These are phyloP conservation scores for Brachyhypopomus occidentalis DNA, from an alignment of 2,113 vertebrate species.

Conservation along the genomic window DNA sequence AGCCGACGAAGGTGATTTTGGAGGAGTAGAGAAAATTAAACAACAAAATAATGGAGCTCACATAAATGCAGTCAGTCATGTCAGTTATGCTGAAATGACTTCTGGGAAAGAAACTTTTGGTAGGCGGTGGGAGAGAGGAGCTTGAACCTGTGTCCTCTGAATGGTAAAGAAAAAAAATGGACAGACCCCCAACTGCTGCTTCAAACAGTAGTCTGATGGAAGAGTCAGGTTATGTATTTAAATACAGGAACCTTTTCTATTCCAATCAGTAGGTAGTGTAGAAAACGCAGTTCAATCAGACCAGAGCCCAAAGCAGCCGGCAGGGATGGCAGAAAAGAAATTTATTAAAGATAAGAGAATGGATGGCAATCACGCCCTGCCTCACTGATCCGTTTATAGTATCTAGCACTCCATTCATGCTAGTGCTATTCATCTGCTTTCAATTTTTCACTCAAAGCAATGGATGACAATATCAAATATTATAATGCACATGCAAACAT, in stretches of 20 bases:
- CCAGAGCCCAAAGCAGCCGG: conserved; percentile 61
- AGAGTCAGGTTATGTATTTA: conserved; percentile 62
- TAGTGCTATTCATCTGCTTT: conserved; percentile 43
- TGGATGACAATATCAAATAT: conserved; percentile 35
- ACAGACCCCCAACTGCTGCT: conserved; percentile 49
- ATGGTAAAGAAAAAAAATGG: background rate
- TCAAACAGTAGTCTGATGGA: conserved; percentile 55
- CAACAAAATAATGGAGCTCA: background rate
- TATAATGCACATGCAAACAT: conserved; percentile 27
- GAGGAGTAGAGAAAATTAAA: background rate
- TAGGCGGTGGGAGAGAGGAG: background rate
- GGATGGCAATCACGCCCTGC: conserved; percentile 37
- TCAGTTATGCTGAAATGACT: conserved; percentile 10
- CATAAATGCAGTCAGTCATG: background rate
- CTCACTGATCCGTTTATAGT: conserved; percentile 42
- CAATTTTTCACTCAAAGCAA: conserved; percentile 35
- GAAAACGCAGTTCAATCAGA: conserved; percentile 53
- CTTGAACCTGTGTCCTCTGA: conserved; percentile 13
- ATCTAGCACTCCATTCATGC: conserved; percentile 43
- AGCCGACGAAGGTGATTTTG: background rate
- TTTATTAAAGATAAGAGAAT: conserved; percentile 64
- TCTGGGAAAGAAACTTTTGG: background rate
- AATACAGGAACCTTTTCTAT: conserved; percentile 69
- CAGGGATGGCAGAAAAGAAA: conserved; percentile 55
- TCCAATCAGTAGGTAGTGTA: conserved; percentile 59